phyloP scores from a whole-genome alignment of 1,140 invertebrate species.

The Sweltsa coloradensis region DNA sequence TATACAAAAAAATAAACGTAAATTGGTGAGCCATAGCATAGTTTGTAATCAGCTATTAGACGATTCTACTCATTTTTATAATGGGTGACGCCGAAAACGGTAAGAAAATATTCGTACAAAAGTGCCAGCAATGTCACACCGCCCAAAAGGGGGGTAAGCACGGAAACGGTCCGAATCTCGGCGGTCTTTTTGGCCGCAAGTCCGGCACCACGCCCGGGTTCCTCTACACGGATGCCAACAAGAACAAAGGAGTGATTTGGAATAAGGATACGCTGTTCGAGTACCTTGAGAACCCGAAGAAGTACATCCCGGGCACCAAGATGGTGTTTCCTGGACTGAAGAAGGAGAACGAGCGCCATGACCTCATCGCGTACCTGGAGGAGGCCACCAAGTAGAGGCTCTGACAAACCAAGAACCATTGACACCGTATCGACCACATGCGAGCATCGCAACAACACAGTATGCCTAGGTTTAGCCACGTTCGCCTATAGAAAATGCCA shows the following conservation, averaged over 20 bases:
- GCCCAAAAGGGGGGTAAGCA: conserved; percentile 25
- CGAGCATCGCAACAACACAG: too few species aligned
- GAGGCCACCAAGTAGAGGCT: too few species aligned
- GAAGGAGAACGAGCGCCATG: conserved; percentile 54
- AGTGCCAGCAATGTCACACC: conserved; percentile 54
- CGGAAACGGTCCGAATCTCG: conserved; percentile 26
- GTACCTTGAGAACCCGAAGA: conserved; percentile 69
- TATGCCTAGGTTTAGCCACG: too few species aligned
- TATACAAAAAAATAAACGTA: too few species aligned
- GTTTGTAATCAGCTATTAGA: too few species aligned
- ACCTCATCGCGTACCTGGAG: conserved; percentile 62
- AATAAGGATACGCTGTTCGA: conserved; percentile 45
- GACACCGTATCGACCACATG: too few species aligned
- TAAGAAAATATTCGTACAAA: conserved; percentile 39
- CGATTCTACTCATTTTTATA: too few species aligned
- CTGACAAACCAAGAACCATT: too few species aligned
- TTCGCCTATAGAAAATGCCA: too few species aligned
- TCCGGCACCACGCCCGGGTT: conserved; percentile 90
- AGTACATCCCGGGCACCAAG: conserved; percentile 73
- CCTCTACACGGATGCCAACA: conserved; percentile 83
- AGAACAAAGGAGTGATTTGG: conserved; percentile 42
- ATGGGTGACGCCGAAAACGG: neutral
- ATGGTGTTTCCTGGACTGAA: conserved; percentile 78
- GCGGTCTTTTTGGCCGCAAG: conserved; percentile 21
- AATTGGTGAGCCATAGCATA: too few species aligned